Conservation (phyloP, 2,113 vertebrate species). For the Takifugu bimaculatus region DNA sequence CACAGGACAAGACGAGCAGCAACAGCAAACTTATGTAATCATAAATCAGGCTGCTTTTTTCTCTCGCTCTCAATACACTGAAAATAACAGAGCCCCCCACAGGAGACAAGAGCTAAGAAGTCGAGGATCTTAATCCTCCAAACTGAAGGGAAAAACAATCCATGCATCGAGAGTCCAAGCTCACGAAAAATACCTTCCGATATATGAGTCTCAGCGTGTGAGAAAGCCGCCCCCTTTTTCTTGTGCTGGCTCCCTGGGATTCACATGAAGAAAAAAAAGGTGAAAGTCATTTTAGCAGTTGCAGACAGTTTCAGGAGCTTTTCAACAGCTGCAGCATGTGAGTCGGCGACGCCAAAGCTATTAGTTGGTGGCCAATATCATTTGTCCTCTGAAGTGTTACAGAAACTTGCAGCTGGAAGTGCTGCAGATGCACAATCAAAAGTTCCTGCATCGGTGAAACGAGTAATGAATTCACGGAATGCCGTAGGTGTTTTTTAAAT, state of each 20-base stretch:
- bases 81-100: constrained; percentile 10
- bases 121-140: constrained; percentile 21
- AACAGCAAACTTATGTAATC: constrained; percentile 27
- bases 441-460: constrained; percentile 25
- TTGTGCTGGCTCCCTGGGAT: constrained; percentile 66
- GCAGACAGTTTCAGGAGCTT: constrained; percentile 5
- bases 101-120: constrained; percentile 12
- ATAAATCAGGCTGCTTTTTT: neutral
- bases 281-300: constrained; percentile 21
- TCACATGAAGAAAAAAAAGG: constrained; percentile 47
- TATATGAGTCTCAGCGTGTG: constrained; percentile 70
- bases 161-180: constrained; percentile 60
- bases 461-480: constrained; percentile 16
- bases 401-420: neutral
- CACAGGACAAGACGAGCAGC: constrained; percentile 21
- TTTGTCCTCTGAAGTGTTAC: constrained; percentile 14
- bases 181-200: constrained; percentile 71
- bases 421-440: constrained; percentile 12
- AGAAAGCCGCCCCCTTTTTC: constrained; percentile 71
- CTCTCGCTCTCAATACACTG: constrained; percentile 12
- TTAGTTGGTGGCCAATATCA: neutral
- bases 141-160: constrained; percentile 43
- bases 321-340: neutral
- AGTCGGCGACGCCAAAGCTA: too few relatives aligned
- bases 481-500: constrained; percentile 30